Evolutionary conservation across 2,113 vertebrate species (phyloP).

Genomic region (Chitala chitala): DNA sequence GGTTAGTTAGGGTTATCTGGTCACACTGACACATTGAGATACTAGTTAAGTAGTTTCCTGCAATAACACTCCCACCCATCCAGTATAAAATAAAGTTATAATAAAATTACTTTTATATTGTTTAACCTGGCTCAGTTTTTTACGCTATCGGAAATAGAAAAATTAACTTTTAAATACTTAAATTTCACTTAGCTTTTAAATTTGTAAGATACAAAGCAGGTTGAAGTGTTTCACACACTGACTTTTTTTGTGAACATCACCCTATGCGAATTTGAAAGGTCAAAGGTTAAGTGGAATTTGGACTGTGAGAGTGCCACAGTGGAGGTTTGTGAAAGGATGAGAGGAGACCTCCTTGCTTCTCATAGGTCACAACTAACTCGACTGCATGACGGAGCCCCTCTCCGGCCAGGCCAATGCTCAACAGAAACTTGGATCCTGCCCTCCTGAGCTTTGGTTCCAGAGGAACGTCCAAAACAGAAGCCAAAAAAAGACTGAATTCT

Average conservation of each 20-base stretch:
- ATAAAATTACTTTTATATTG: too few relatives aligned
- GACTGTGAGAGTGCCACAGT: too few relatives aligned
- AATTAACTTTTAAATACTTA: not conserved
- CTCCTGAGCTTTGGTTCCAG: not conserved
- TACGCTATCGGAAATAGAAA: not conserved
- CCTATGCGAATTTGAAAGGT: not conserved
- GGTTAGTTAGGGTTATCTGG: not conserved
- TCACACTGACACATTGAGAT: too few relatives aligned
- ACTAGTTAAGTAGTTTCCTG: too few relatives aligned
- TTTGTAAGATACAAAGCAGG: not conserved
- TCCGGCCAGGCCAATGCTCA: not conserved
- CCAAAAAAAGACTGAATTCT: conserved; percentile 19
- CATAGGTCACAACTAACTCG: not conserved
- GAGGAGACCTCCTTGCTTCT: not conserved
- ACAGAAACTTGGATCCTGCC: conserved; percentile 14
- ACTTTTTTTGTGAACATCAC: not conserved
- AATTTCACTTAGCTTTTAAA: not conserved
- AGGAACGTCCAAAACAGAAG: not conserved
- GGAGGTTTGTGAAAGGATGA: not conserved
- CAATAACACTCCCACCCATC: not conserved
- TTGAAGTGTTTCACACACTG: not conserved
- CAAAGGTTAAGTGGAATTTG: not conserved
- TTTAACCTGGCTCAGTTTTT: not conserved
- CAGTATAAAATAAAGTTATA: too few relatives aligned
- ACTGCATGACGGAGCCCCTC: not conserved